Conservation (phyloP, 2,113 vertebrate species). For the Clupea harengus region DNA sequence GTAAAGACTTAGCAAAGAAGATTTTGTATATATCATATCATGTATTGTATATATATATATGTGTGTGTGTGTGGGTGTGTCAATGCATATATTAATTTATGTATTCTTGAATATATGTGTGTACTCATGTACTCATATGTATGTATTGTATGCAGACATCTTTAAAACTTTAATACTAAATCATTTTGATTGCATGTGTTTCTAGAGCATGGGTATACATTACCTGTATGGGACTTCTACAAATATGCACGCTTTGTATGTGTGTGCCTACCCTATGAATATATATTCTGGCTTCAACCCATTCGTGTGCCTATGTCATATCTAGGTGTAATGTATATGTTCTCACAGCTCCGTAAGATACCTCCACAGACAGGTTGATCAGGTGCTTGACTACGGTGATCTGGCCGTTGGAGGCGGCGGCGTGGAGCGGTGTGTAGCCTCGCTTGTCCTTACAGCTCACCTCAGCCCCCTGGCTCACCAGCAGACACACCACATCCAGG, state of each 20-base stretch:
- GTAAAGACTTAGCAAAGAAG: not conserved
- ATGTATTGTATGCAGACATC: not conserved
- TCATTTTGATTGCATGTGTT: not conserved
- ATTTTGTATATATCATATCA: not conserved
- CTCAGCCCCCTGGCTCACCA: conserved; percentile 91
- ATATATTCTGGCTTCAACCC: not conserved
- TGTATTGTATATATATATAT: not conserved
- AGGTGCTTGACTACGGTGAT: conserved; percentile 90
- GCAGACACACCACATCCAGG: conserved; percentile 86
- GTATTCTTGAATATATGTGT: too few relatives aligned
- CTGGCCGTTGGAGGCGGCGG: conserved; percentile 91
- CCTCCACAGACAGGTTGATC: conserved; percentile 91
- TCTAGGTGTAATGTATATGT: not conserved
- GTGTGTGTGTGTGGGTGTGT: not conserved
- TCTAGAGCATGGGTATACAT: not conserved
- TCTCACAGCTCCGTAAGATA: conserved; percentile 45
- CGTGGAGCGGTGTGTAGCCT: conserved; percentile 91
- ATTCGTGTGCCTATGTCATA: not conserved
- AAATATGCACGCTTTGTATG: not conserved
- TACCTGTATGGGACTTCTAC: too few relatives aligned
- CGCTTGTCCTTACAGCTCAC: conserved; percentile 94
- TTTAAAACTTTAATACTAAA: too few relatives aligned
- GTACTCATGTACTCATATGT: not conserved
- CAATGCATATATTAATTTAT: not conserved
- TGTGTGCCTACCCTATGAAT: not conserved